phyloP scores from a whole-genome alignment of 1,140 invertebrate genomes.

The Linepithema humile region DNA sequence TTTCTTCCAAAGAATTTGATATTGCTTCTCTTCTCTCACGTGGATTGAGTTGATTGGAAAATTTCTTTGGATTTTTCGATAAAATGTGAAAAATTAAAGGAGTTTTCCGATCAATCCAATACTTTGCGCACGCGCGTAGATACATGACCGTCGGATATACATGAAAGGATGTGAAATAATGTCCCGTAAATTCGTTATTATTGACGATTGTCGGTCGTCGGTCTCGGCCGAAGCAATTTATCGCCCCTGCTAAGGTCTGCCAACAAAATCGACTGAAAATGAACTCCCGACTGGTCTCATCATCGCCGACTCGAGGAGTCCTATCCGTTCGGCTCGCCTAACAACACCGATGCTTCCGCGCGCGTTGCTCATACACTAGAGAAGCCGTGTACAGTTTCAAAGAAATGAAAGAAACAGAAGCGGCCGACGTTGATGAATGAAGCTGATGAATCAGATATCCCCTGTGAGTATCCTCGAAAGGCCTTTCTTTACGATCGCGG shows the following conservation, averaged over 20 bases:
- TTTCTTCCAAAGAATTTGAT: neutral
- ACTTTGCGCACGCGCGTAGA: neutral
- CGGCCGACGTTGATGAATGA: slow-evolving; percentile 73
- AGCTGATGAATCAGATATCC: slow-evolving; percentile 75
- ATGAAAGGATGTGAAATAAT: neutral
- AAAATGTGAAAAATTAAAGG: too few species aligned
- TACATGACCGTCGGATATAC: neutral
- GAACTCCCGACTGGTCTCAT: slow-evolving; percentile 39
- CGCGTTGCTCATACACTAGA: slow-evolving; percentile 61
- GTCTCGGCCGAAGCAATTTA: neutral
- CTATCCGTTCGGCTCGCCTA: slow-evolving; percentile 24
- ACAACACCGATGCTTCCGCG: slow-evolving; percentile 61
- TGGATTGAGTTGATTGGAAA: too few species aligned
- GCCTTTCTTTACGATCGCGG: slow-evolving; percentile 72
- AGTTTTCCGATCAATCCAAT: too few species aligned
- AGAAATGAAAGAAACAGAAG: slow-evolving; percentile 76
- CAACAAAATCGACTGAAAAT: slow-evolving; percentile 45
- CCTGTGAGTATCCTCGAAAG: slow-evolving; percentile 70
- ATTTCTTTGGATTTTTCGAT: too few species aligned
- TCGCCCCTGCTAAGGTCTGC: too few species aligned
- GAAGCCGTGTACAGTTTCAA: slow-evolving; percentile 70
- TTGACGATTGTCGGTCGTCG: neutral
- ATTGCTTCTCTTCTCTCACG: too few species aligned
- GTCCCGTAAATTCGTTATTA: neutral
- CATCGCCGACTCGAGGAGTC: slow-evolving; percentile 29